phyloP scores from a whole-genome alignment of 2,797 vertebrate genomes.

The Threskiornis aethiopicus region DNA sequence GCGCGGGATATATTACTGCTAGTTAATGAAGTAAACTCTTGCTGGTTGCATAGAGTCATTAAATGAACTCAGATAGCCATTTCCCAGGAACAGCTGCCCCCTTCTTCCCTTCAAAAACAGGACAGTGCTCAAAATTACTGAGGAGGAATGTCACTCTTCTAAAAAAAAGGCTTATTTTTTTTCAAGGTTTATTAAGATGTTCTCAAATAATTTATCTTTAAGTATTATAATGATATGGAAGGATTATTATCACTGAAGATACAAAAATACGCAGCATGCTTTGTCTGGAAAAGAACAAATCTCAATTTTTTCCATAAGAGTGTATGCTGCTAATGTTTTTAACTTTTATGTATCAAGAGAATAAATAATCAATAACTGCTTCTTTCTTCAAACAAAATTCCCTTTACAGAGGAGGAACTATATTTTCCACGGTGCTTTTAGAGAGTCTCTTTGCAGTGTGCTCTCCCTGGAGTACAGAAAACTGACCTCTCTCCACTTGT shows the following conservation, averaged over 20 bases:
- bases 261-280: neutral
- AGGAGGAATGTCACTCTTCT: neutral
- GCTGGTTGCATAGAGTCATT: constrained; percentile 14
- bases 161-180: neutral
- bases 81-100: neutral
- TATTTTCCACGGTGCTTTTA: neutral
- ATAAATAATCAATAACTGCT: neutral
- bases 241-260: neutral
- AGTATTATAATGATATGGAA: neutral
- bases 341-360: neutral
- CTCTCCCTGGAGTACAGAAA: neutral
- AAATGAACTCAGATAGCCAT: neutral
- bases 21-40: constrained; percentile 68
- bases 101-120: neutral
- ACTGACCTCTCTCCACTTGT: neutral
- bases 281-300: neutral
- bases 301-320: neutral
- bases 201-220: neutral
- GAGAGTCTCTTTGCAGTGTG: neutral
- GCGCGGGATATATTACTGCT: constrained; percentile 55
- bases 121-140: neutral
- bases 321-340: neutral
- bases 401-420: neutral
- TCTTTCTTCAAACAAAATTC: neutral
- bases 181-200: neutral